A percentile compares a stretch with the other conserved stretches of the same genome.
Conservation (phyloP, 2,888 invertebrate genomes). For the Oxyteleia sp. region DNA sequence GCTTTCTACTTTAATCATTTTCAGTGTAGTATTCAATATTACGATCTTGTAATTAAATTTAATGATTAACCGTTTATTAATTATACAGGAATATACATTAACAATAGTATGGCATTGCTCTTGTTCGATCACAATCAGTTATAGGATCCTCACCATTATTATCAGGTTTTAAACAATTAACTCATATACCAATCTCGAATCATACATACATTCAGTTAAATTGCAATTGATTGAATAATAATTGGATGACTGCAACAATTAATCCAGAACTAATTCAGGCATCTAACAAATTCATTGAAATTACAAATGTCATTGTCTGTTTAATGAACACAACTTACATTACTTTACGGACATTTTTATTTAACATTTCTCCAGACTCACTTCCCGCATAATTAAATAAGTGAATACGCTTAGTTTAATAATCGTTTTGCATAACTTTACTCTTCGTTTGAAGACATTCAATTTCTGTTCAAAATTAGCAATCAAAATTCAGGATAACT, state of each 20-base stretch:
- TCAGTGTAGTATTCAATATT: too few species aligned
- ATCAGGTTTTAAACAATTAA: background rate
- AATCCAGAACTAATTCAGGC: background rate
- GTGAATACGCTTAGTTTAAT: slow-evolving; percentile 31
- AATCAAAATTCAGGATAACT: slow-evolving; percentile 7
- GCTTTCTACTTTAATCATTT: too few species aligned
- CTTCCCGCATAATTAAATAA: slow-evolving; percentile 33
- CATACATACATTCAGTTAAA: background rate
- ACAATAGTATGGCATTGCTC: background rate
- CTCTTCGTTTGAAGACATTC: background rate
- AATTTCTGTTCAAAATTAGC: slow-evolving; percentile 22
- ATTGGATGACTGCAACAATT: slow-evolving; percentile 2
- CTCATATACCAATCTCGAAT: background rate
- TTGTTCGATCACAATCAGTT: background rate
- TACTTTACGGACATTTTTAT: background rate
- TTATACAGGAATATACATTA: background rate
- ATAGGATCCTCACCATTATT: background rate
- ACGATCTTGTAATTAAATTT: too few species aligned
- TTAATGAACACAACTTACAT: background rate
- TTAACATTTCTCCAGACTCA: slow-evolving; percentile 17
- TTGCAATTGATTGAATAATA: slow-evolving; percentile 2
- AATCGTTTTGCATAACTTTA: slow-evolving; percentile 38
- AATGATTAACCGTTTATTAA: slow-evolving; percentile 1
- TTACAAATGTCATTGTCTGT: background rate
- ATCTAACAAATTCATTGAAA: background rate